Percentiles rank a stretch among this genome's conserved stretches.
These are phyloP conservation scores for Agraylea sexmaculata DNA, from an alignment of 1,140 invertebrate species.

Conservation along the genomic window DNA sequence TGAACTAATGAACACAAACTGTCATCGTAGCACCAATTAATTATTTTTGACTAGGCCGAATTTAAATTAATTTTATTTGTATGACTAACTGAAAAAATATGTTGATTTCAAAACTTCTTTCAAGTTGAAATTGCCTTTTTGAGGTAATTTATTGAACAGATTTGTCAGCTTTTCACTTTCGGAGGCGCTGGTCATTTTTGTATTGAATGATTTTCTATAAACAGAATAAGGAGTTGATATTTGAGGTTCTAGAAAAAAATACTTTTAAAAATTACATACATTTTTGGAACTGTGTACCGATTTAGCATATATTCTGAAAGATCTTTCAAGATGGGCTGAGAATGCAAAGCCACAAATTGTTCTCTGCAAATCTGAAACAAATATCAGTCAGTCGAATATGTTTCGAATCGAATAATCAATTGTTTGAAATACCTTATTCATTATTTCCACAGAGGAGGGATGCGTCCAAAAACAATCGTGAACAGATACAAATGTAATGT, in stretches of 20 bases:
- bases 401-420: neutral
- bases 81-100: slow-evolving; percentile 69
- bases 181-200: slow-evolving; percentile 37
- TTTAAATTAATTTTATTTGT: too few relatives aligned
- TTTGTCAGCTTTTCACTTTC: slow-evolving; percentile 50
- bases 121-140: slow-evolving; percentile 64
- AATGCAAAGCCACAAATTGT: slow-evolving; percentile 92
- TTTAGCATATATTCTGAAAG: slow-evolving; percentile 64
- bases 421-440: slow-evolving; percentile 67
- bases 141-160: slow-evolving; percentile 49
- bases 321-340: slow-evolving; percentile 82
- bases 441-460: slow-evolving; percentile 67
- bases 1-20: neutral
- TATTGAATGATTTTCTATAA: slow-evolving; percentile 41
- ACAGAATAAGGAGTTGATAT: slow-evolving; percentile 9
- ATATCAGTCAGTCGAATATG: neutral
- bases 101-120: slow-evolving; percentile 60
- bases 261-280: slow-evolving; percentile 33
- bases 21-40: neutral
- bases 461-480: slow-evolving; percentile 99
- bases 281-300: slow-evolving; percentile 48
- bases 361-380: slow-evolving; percentile 74
- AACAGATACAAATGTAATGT: slow-evolving; percentile 89
- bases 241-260: slow-evolving; percentile 7
- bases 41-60: neutral